phyloP scores from a whole-genome alignment of 2,113 vertebrate species.

The Lophotis ruficrista region DNA sequence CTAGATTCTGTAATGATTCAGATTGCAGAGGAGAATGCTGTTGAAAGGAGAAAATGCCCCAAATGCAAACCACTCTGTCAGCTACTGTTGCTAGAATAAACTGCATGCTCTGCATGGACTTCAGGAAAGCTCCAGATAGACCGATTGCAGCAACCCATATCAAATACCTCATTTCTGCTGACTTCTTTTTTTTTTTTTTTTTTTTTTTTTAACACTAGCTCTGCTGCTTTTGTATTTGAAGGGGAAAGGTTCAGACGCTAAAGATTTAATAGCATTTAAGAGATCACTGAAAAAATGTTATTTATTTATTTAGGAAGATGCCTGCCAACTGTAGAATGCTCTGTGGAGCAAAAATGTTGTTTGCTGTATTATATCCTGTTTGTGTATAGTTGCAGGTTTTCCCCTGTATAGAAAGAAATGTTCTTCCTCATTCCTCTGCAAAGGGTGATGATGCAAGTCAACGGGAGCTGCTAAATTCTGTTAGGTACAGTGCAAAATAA shows the following conservation, averaged over 20 bases:
- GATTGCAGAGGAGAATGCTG: background rate
- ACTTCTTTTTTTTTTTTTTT: background rate
- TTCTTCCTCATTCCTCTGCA: background rate
- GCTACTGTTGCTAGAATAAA: conserved; percentile 55
- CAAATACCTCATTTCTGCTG: conserved; percentile 57
- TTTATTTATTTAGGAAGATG: background rate
- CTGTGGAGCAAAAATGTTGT: background rate
- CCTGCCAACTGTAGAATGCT: background rate
- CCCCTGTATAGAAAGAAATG: background rate
- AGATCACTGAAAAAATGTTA: background rate
- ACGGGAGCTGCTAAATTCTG: background rate
- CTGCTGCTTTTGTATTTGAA: conserved; percentile 38
- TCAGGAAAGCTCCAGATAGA: conserved; percentile 65
- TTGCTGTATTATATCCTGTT: background rate
- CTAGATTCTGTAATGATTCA: background rate
- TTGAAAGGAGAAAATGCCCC: conserved; percentile 38
- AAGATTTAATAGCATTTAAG: background rate
- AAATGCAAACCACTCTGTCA: conserved; percentile 55
- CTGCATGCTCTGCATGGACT: conserved; percentile 54
- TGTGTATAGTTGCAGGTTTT: background rate
- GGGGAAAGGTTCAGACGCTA: background rate
- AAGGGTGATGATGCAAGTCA: background rate
- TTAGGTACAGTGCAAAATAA: background rate
- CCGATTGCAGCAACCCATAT: background rate
- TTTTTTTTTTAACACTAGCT: background rate